A percentile compares a stretch with the other conserved stretches of the same genome.
phyloP scores from a whole-genome alignment of 1,140 invertebrate genomes.

The Diplogasteroides magnus region DNA sequence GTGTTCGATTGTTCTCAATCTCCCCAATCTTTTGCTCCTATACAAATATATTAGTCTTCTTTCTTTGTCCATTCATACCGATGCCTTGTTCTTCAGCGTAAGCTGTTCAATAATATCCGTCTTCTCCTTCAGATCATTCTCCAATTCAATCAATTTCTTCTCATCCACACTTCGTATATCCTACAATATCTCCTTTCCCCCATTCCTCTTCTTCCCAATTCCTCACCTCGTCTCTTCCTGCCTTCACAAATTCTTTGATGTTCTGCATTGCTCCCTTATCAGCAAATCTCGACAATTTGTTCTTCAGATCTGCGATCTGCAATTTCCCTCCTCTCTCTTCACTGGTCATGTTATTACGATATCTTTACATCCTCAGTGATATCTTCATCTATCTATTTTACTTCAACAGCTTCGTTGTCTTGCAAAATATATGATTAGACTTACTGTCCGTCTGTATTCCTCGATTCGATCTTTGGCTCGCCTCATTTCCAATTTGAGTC shows the following conservation, averaged over 20 bases:
- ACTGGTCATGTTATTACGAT: no score
- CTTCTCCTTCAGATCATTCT: neutral
- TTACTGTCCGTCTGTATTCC: no score
- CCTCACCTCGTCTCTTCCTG: no score
- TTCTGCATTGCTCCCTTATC: neutral
- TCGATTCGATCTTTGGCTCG: no score
- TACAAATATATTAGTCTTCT: no score
- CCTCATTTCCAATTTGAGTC: neutral
- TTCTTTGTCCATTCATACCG: neutral
- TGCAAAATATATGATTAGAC: no score
- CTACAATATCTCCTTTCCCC: neutral
- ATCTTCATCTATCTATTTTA: neutral
- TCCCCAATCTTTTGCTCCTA: neutral
- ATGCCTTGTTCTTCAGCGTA: neutral
- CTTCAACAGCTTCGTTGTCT: neutral
- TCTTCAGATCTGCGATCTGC: neutral
- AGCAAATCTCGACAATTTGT: neutral
- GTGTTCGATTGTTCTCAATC: no score
- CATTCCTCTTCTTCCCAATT: neutral
- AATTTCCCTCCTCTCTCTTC: neutral
- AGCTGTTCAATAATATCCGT: neutral
- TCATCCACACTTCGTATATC: neutral
- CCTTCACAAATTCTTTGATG: neutral
- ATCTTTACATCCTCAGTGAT: neutral
- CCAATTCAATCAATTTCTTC: neutral